phyloP scores from a whole-genome alignment of 2,888 invertebrate genomes.

The Deroplatys truncata region DNA sequence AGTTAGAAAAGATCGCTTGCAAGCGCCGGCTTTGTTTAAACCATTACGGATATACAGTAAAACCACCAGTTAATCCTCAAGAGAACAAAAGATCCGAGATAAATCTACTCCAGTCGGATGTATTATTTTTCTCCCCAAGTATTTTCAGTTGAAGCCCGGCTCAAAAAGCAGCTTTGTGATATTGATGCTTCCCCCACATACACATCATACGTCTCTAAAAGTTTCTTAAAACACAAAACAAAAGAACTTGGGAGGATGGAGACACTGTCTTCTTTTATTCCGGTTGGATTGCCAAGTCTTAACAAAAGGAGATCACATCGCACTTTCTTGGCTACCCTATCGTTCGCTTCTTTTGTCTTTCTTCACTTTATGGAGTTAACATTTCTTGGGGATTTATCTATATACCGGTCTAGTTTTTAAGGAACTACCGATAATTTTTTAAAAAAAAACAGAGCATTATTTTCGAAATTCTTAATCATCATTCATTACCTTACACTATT shows the following conservation, averaged over 20 bases:
- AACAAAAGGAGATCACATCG: not conserved
- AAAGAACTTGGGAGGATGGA: not conserved
- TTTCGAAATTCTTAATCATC: too few species aligned
- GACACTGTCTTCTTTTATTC: not conserved
- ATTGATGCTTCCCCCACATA: not conserved
- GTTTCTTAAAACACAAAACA: not conserved
- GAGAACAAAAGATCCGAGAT: not conserved
- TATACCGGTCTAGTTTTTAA: too few species aligned
- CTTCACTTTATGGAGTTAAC: not conserved
- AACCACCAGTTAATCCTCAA: not conserved
- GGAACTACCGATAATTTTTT: too few species aligned
- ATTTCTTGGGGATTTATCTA: too few species aligned
- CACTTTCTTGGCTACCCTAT: not conserved
- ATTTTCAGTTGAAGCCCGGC: not conserved
- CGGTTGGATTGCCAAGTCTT: not conserved
- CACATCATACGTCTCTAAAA: not conserved
- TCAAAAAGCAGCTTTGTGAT: not conserved
- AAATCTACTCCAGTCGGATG: not conserved
- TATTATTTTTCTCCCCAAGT: not conserved
- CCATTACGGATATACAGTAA: too few species aligned
- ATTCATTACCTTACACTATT: too few species aligned
- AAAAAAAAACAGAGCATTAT: too few species aligned
- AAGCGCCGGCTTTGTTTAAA: too few species aligned
- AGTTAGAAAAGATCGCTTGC: too few species aligned
- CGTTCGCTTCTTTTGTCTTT: not conserved